A percentile compares a stretch with the other conserved stretches of the same genome.
Evolutionary conservation across 2,888 invertebrate species (phyloP).

Genomic region (Pasiphila rectangulata): DNA sequence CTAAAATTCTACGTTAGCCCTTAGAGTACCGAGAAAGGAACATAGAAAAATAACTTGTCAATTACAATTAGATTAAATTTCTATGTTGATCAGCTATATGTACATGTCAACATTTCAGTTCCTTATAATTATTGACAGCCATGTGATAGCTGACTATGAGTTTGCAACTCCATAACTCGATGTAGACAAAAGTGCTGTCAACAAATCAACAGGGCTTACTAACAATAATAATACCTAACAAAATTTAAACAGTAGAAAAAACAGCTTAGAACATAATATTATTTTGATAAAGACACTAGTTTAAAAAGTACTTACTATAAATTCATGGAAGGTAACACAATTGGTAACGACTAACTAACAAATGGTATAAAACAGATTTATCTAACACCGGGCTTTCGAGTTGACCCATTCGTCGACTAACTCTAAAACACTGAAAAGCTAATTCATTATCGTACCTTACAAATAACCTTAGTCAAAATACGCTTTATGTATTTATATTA

Average conservation of each 20-base stretch:
- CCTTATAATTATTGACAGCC: constrained; percentile 81
- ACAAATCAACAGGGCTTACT: constrained; percentile 33
- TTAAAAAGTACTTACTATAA: not conserved
- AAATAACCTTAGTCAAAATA: constrained; percentile 54
- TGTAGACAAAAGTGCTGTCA: constrained; percentile 67
- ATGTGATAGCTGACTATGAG: constrained; percentile 81
- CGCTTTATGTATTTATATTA: too few species aligned
- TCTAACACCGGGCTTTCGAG: constrained; percentile 69
- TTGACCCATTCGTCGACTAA: constrained; percentile 80
- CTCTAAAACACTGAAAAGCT: constrained; percentile 81
- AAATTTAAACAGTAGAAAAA: not conserved
- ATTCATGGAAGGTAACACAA: constrained; percentile 7
- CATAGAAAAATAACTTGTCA: constrained; percentile 79
- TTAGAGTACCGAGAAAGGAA: constrained; percentile 64
- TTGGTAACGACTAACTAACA: constrained; percentile 14
- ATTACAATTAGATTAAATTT: constrained; percentile 72
- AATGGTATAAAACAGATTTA: constrained; percentile 60
- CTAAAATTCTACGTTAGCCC: constrained; percentile 43
- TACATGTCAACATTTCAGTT: constrained; percentile 79
- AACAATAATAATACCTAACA: not conserved
- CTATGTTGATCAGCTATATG: constrained; percentile 79
- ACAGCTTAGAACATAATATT: not conserved
- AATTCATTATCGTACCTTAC: constrained; percentile 51
- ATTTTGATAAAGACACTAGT: not conserved
- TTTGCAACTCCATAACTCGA: constrained; percentile 64